These are phyloP conservation scores for Candidula unifasciata DNA, from an alignment of 2,888 invertebrate genomes.

Conservation along the genomic window DNA sequence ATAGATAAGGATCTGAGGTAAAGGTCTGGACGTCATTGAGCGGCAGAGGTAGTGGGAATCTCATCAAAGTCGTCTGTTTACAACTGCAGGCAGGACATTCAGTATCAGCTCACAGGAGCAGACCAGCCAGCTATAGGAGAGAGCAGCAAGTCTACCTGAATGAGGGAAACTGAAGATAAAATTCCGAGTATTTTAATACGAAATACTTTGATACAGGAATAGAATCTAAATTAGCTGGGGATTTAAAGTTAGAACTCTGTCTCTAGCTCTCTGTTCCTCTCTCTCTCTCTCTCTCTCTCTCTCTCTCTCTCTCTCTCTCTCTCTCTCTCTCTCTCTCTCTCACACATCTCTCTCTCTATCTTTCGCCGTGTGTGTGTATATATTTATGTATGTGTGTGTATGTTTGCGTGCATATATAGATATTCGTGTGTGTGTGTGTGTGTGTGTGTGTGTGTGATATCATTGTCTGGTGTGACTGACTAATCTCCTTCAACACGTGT, in stretches of 20 bases:
- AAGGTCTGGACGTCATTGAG: neutral
- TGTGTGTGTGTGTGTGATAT: too few relatives aligned
- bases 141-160: neutral
- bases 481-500: too few relatives aligned
- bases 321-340: neutral
- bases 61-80: neutral
- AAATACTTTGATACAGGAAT: neutral
- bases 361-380: neutral
- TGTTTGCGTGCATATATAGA: too few relatives aligned
- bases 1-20: neutral
- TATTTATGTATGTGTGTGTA: too few relatives aligned
- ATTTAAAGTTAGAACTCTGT: neutral
- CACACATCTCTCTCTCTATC: conserved; percentile 13
- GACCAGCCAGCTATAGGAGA: neutral
- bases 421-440: too few relatives aligned
- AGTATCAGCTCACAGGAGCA: neutral
- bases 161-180: neutral
- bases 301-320: neutral
- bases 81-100: neutral
- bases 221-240: neutral
- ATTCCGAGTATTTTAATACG: neutral
- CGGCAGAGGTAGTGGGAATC: neutral
- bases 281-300: neutral
- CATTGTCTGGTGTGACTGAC: too few relatives aligned
- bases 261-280: neutral